A percentile compares a stretch with the other conserved stretches of the same genome.
Evolutionary conservation across 2,797 vertebrate genomes (phyloP).

Genomic region (Amblyraja radiata): DNA sequence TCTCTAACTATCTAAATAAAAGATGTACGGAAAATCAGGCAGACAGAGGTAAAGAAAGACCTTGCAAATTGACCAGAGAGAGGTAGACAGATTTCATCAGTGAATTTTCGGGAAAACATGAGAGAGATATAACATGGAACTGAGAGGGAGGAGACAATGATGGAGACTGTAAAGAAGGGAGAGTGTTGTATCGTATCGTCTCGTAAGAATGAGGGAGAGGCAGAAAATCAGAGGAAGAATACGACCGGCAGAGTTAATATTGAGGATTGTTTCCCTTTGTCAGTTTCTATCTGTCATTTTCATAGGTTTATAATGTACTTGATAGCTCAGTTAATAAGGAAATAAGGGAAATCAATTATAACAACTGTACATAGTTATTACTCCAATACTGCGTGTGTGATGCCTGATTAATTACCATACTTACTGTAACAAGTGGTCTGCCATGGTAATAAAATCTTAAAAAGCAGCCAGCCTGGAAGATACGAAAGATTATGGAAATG

Average conservation of each 20-base stretch:
- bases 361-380: background rate
- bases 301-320: background rate
- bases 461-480: background rate
- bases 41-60: no score
- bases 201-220: background rate
- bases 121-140: background rate
- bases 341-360: background rate
- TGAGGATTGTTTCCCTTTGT: background rate
- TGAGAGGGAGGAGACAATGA: background rate
- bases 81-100: background rate
- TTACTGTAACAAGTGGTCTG: background rate
- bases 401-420: slow-evolving; percentile 15
- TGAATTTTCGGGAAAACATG: background rate
- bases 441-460: background rate
- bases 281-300: background rate
- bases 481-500: background rate
- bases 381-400: background rate
- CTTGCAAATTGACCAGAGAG: background rate
- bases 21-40: background rate
- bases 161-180: background rate
- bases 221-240: background rate
- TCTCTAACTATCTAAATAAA: background rate
- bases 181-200: background rate
- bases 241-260: background rate
- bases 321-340: background rate